A percentile compares a stretch with the other conserved stretches of the same genome.
phyloP scores from a whole-genome alignment of 2,888 invertebrate genomes.

The Mythimna lalbum region DNA sequence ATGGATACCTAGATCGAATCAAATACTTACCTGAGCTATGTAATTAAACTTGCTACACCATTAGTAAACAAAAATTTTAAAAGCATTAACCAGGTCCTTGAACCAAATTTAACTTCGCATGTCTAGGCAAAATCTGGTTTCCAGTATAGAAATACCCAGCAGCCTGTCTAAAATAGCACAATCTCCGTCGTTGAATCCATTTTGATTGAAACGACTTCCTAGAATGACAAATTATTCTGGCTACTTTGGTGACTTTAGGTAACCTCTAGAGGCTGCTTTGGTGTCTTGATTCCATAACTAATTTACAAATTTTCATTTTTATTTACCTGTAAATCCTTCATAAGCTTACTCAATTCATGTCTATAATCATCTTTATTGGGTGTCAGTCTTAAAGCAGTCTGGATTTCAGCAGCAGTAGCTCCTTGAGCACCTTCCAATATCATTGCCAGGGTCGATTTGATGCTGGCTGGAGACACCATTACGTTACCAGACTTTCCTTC shows the following conservation, averaged over 20 bases:
- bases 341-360: conserved; percentile 77
- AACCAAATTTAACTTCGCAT: neutral
- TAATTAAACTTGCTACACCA: neutral
- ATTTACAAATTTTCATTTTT: neutral
- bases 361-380: conserved; percentile 77
- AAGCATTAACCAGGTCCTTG: no score
- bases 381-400: conserved; percentile 89
- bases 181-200: neutral
- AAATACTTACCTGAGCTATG: neutral
- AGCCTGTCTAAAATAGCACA: neutral
- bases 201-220: neutral
- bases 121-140: neutral
- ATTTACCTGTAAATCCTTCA: conserved; percentile 77
- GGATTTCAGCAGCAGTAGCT: conserved; percentile 90
- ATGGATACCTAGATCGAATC: neutral
- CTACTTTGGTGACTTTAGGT: neutral
- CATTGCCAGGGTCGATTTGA: conserved; percentile 92
- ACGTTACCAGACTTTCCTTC: conserved; percentile 88
- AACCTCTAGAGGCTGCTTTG: neutral
- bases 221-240: neutral
- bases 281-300: neutral
- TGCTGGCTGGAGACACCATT: conserved; percentile 92
- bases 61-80: neutral
- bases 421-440: conserved; percentile 92
- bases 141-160: conserved; percentile 13